phyloP scores from a whole-genome alignment of 2,888 invertebrate genomes.

The Leistus spinibarbis region DNA sequence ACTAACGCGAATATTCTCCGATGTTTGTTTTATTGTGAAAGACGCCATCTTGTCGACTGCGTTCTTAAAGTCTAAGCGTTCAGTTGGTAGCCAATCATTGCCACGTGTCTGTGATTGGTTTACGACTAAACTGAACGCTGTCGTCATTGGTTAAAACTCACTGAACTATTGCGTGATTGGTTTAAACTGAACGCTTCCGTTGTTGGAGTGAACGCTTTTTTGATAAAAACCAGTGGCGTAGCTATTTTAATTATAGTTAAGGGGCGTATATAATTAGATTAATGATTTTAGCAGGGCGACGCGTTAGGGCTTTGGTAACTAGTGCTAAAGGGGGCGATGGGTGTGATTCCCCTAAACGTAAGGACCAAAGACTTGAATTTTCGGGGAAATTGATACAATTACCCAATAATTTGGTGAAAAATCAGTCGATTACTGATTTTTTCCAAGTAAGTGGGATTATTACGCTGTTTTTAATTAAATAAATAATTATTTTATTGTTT shows the following conservation, averaged over 20 bases:
- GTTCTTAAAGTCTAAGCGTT: neutral
- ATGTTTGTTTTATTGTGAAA: conserved; percentile 24
- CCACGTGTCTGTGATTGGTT: neutral
- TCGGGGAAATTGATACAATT: conserved; percentile 46
- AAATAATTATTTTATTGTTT: neutral
- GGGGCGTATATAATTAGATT: neutral
- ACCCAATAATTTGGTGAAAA: conserved; percentile 36
- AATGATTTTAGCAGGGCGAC: conserved; percentile 28
- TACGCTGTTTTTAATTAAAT: neutral
- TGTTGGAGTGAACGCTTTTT: no score
- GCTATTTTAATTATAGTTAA: neutral
- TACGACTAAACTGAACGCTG: neutral
- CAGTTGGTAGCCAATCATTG: neutral
- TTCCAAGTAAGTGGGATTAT: conserved; percentile 41
- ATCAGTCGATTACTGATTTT: conserved; percentile 44
- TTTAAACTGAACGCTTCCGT: neutral
- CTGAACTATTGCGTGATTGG: no score
- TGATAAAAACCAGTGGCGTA: no score
- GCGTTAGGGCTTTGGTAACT: conserved; percentile 34
- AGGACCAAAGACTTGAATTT: conserved; percentile 44
- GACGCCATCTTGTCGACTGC: conserved; percentile 19
- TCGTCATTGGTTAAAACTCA: no score
- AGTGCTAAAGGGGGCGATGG: conserved; percentile 23
- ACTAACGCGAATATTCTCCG: conserved; percentile 18
- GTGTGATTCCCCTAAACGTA: conserved; percentile 42